Base-by-base conservation (phyloP, 2,888 invertebrate species). In the Beris morrisii region DNA sequence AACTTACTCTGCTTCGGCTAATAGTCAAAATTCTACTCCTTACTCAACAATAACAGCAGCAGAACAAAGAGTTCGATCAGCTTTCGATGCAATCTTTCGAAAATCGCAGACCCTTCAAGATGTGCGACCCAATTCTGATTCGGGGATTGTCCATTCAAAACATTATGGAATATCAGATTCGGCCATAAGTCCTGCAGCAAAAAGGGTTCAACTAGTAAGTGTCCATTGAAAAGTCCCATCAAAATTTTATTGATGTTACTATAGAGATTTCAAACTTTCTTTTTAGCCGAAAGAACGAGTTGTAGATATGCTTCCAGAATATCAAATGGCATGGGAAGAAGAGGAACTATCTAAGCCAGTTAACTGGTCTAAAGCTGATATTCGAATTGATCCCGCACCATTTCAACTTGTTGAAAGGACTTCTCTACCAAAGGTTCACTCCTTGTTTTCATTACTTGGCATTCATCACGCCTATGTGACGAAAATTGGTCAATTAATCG, bases 391-490 rank as follows among this genome's bases (percentile, higher is more conserved):
- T 81, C 96, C 97, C 0, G 95, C 97, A 43, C 98, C 98, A 6
- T 98, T 99, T 83, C 98, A 98, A 77, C 85, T 97, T 4, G 97
- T 97, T 0, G 95, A 95, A 76, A 86, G 92, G 73, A 97, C 97
- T 2, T 95, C 95, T 0, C 82, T 97, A 61, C 87, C 95, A 59
- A 97, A 96, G 84, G 94, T 96, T 4, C 98, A 99, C 81, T 97
- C 97, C 0, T 83, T 99, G 58, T 99, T 99, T 82, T 97, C 97
- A n/a, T 92, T 98, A 85, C 88, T 99, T 70, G 97, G 97, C 13
- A 91, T 99, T 30, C 96, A 96, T 82, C 92, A 95, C 75, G 97
- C 98, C 0, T 99, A 98, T 79, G 98, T 99, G n/a, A 98, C 98
- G 0, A 93, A 95, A 68, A 96, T 95, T 64, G 98, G 97, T 0